phyloP scores from a whole-genome alignment of 1,140 invertebrate genomes.

The Drosophila parabipectinata region DNA sequence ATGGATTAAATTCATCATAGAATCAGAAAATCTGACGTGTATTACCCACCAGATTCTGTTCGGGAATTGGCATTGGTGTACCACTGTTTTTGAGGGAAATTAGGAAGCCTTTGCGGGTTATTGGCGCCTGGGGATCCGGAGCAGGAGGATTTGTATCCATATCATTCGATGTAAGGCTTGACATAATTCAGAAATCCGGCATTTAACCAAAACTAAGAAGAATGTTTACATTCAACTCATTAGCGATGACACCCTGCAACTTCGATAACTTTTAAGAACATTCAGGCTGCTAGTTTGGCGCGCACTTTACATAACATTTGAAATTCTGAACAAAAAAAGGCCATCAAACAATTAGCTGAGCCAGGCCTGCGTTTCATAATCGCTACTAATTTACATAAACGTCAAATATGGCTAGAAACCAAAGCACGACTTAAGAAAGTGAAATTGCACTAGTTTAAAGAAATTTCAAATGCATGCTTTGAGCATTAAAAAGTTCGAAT shows the following conservation, averaged over 20 bases:
- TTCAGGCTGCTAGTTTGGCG: neutral
- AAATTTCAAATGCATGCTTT: slow-evolving; percentile 78
- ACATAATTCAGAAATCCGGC: slow-evolving; percentile 40
- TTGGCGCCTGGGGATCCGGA: slow-evolving; percentile 90
- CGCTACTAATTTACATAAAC: slow-evolving; percentile 41
- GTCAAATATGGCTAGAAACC: slow-evolving; percentile 54
- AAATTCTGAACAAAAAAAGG: slow-evolving; percentile 28
- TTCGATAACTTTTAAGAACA: slow-evolving; percentile 5
- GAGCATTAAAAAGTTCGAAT: slow-evolving; percentile 54
- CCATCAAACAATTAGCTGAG: slow-evolving; percentile 42
- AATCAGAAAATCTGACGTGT: neutral
- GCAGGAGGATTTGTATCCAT: slow-evolving; percentile 72
- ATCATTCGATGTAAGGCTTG: slow-evolving; percentile 62
- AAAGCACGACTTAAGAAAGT: slow-evolving; percentile 72
- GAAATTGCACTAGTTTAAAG: slow-evolving; percentile 76
- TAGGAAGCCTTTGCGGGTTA: slow-evolving; percentile 90
- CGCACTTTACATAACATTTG: slow-evolving; percentile 30
- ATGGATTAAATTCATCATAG: neutral
- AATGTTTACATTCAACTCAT: slow-evolving; percentile 31
- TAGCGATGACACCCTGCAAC: slow-evolving; percentile 17
- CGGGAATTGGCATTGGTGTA: slow-evolving; percentile 93
- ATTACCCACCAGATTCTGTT: slow-evolving; percentile 88
- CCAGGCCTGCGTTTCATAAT: slow-evolving; percentile 50
- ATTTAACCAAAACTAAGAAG: neutral
- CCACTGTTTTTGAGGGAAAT: slow-evolving; percentile 91